These are phyloP conservation scores for Ypsolopha scabrella DNA, from an alignment of 2,888 invertebrate genomes.

Conservation along the genomic window DNA sequence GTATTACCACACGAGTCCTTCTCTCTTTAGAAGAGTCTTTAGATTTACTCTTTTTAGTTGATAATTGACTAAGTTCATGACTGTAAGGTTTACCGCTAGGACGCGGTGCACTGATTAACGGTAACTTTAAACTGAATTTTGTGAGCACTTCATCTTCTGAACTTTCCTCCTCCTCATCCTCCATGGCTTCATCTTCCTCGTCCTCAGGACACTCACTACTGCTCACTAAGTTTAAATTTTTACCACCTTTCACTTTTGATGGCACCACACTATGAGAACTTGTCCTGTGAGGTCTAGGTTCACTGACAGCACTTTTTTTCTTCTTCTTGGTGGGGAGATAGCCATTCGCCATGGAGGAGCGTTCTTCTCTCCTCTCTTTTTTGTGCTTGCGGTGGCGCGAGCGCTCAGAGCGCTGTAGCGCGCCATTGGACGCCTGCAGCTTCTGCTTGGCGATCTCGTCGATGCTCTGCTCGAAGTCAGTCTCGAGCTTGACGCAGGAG, in stretches of 20 bases:
- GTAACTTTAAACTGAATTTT: slow-evolving; percentile 57
- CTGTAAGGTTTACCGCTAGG: slow-evolving; percentile 67
- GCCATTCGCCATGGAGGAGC: slow-evolving; percentile 36
- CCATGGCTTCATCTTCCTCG: slow-evolving; percentile 29
- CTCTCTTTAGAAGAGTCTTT: slow-evolving; percentile 42
- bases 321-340: slow-evolving; percentile 47
- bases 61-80: slow-evolving; percentile 70
- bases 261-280: slow-evolving; percentile 38
- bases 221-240: slow-evolving; percentile 65
- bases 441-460: slow-evolving; percentile 58
- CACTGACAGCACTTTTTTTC: slow-evolving; percentile 40
- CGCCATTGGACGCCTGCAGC: slow-evolving; percentile 45
- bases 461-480: slow-evolving; percentile 65
- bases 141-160: slow-evolving; percentile 60
- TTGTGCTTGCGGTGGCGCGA: slow-evolving; percentile 46
- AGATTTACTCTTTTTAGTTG: slow-evolving; percentile 57
- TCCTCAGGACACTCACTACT: slow-evolving; percentile 58
- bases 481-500: slow-evolving; percentile 59
- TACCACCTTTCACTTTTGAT: slow-evolving; percentile 60
- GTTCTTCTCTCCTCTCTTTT: slow-evolving; percentile 22
- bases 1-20: slow-evolving; percentile 48
- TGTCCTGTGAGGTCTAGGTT: slow-evolving; percentile 35
- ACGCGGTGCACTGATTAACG: slow-evolving; percentile 45
- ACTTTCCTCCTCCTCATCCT: slow-evolving; percentile 36
- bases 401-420: slow-evolving; percentile 35